Base-by-base conservation (phyloP, 1,140 invertebrate species). In the Varroa destructor region DNA sequence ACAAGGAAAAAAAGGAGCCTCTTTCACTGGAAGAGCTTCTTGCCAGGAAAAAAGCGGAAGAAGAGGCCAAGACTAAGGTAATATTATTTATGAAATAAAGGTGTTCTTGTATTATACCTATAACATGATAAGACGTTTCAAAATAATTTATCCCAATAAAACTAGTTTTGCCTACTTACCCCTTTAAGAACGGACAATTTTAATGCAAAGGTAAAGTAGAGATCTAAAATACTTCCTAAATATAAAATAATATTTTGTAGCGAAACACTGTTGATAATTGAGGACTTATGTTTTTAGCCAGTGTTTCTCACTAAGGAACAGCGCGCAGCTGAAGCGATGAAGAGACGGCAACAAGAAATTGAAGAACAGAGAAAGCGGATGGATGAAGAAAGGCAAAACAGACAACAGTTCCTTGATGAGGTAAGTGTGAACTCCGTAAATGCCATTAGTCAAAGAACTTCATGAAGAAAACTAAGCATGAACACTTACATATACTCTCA, bases 281-380 rank as follows among this genome's bases (percentile, higher is more conserved):
- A 51, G 4, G 8, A 51, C 46, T 51, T 8, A 8, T 8, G 64
- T 73, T 79, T 81, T 74, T 76, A 86, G 83, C 96, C 96, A 0
- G 94, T 97, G 67, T 99, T 99, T 81, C 82, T 99, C 40, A 92
- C 91, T 0, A 97, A 97, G 82, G 93, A 95, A 80, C 91, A 99
- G 81, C 83, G 96, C 78, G 88, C 87, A 1, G 87, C 86, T 0
- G 84, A 96, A 76, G 96, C 96, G 0, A 76, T 99, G 2, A 86
- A 90, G 77, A 85, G 89, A 72, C 82, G 96, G 3, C 88, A 94
- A 77, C 87, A 93, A 77, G 87, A 96, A 82, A 83, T 84, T 4
- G 87, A 88, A 2, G 83, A 82, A 58, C 81, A 88, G 25, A 82
- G 84, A 55, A 85, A 84, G 75, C 81, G 81, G 72, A 83, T 85